Base-by-base conservation (phyloP, 2,888 invertebrate genomes). In the Mythimna ferrago region DNA sequence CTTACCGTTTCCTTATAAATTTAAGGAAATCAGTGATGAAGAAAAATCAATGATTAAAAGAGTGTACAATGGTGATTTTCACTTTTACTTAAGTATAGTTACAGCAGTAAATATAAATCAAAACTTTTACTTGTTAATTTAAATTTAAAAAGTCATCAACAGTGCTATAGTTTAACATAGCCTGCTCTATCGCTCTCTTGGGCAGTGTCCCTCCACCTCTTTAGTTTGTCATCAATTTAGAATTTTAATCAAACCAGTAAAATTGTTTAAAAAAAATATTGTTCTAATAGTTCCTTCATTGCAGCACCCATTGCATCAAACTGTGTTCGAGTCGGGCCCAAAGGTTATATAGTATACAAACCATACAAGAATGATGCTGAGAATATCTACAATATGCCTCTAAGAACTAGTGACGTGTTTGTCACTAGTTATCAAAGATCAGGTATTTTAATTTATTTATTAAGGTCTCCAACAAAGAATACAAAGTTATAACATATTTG, bases 351-450 rank as follows among this genome's bases (percentile, higher is more conserved):
- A 26, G 19, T 87, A 32, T 61, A 44, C 6, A 78, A 73, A 56
- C 51, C 71, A 10, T 88, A 83, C 65, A 67, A 62, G 44, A 75
- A 93, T 19, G 96, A 97, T 71, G 97, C 97, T 0, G 92, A 95
- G 26, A 92, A 95, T 19, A 97, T 97, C 86, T 97, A 97, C 87
- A 97, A 97, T 86, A 97, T 98, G 87, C 91, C 97, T 87, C 95
- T 97, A 0, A 94, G 97, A 71, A 86, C 95, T 0, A 96, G 96
- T 86, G 98, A 98, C 87, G 94, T 97, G 16, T 97, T 97, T 96
- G 96, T 98, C 6, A 91, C 96, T 0, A 97, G 97, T 0, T 97
- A 97, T 91, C 98, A 98, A 0, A 94, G 98, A 91, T 97, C 98
- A 80, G 98, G 98, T 95, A 51, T 7, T 48, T 48, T 6, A 48